Base-by-base conservation (phyloP, 2,888 invertebrate species). In the Clitarchus hookeri region DNA sequence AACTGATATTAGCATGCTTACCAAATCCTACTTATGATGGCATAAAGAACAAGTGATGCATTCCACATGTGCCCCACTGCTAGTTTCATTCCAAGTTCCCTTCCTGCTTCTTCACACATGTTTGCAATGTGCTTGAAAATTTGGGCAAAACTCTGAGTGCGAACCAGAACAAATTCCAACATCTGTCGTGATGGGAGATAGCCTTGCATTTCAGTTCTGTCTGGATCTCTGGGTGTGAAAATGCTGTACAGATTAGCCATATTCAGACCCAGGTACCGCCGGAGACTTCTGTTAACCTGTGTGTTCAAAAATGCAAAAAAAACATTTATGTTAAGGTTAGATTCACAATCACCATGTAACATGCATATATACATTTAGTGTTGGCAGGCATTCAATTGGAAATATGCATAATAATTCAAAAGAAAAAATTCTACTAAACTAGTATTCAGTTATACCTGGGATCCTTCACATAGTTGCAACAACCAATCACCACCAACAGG, bases 131-230 rank as follows among this genome's bases (percentile, higher is more conserved):
- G 91, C 65, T 91, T 89, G 92, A 94, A 93, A 26, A 94, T 90
- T 89, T 93, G 94, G 0, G 93, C 91, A 90, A 94, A 94, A 83
- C 93, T 91, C 88, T 94, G 93, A 6, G 93, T 90, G 89, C 92
- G 92, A 1, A 93, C 90, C 84, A 94, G 90, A 27, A 94, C 88
- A 91, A 93, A 94, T 89, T 94, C 91, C 19, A 94, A 88, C 93
- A 94, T 94, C 90, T 94, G 94, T 87, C 91, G 91, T 6, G 94
- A 93, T n/a, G 94, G 94, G 84, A 94, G 90, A 89, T 91, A 92
- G 27, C 90, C 79, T 25, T 83, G 88, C 77, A 91, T 90, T 53
- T 91, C 90, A 6, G 88, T 79, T 23, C 44, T 25, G 8, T 83
- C 85, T 0, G 77, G 83, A 11, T 44, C 36, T 6, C 26, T 27